Base-by-base conservation (phyloP, 2,797 vertebrate species). In the Ctenopoma kingsleyae region DNA sequence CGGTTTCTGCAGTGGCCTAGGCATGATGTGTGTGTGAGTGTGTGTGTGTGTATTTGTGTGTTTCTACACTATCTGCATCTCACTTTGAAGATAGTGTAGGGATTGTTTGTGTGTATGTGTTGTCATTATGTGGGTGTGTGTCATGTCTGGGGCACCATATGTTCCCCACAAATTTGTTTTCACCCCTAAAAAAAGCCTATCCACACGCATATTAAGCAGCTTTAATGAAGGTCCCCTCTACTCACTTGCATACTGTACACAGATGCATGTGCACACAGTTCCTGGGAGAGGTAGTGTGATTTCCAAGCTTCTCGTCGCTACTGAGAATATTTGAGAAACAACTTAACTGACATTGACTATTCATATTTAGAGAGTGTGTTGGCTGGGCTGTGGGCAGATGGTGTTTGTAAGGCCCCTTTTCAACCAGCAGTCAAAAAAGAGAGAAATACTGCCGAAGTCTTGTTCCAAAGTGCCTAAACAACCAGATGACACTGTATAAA, bases 121-220 rank as follows among this genome's bases (percentile, higher is more conserved):
- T 32, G 30, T 32, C 30, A 71, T 78, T 80, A 76, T 17, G 74
- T 85, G 81, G n/a, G 83, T 67, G 79, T 76, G 67, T 87, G 81
- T 89, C 82, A 76, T 89, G 92, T 93, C 89, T 91, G 85, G 86
- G 90, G 79, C 83, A 81, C 93, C 94, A 94, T 94, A 94, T 94
- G 93, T 89, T 93, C 78, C 76, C 77, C 78, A 86, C 84, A 90
- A 91, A 91, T 92, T 90, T 91, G 88, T 92, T 93, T 93, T 88
- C 91, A 90, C 89, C 91, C 87, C 85, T 78, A 75, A 92, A 92
- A n/a, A 92, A 87, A 89, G 71, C 80, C 70, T 55, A 86, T 87
- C 85, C 83, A 80, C 84, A 82, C 81, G 89, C 89, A 92, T 92
- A 91, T 93, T 89, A 90, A 92, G 86, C 83, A 87, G 85, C 74